Evolutionary conservation across 2,888 invertebrate genomes (phyloP), one percentile per base, ranked within the genome.

Genomic region (Hypsopygia costalis): DNA sequence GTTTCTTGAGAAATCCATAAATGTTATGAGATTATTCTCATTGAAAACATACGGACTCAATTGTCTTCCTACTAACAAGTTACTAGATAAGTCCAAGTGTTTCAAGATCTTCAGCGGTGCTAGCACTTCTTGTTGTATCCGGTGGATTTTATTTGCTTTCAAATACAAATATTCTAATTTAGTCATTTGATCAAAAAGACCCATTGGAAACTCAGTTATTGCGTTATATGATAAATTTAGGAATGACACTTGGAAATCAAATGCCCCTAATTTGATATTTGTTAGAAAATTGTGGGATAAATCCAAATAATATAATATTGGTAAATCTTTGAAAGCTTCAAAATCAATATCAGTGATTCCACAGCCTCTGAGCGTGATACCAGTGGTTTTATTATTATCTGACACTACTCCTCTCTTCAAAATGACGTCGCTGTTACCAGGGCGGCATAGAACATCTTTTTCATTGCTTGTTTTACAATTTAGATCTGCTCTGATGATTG

Each of bases 1-100:
- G 32, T 75, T 80, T 50, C 66, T 58, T 9, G 77, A 75, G 16
- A 77, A 73, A 56, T 70, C 71, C n/a, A 80, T 46, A 22, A 57
- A 52, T 10, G 41, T 51, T 16, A 81, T 69, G 1, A 43, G 42
- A n/a, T 25, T 50, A 38, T 44, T 65, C 16, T 58, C 40, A 36
- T 69, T 63, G 44, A 80, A 77, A 34, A 74, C 43, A 28, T 62
- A 52, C 0, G 62, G 50, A 43, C 62, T 56, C 6, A 80, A 42
- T 37, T 62, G 42, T 48, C 44, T 62, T 3, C 77, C 76, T 10
- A 57, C 8, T 28, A 80, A 49, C 1, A 46, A 36, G 36, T 80
- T 81, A 11, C 61, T 65, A 0, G 77, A 72, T 20, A 80, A 41
- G 47, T 76, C 72, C n/a, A 81, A 31, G 43, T 63, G 54, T 16